phyloP scores from a whole-genome alignment of 2,797 vertebrate species.

The Podargus strigoides region DNA sequence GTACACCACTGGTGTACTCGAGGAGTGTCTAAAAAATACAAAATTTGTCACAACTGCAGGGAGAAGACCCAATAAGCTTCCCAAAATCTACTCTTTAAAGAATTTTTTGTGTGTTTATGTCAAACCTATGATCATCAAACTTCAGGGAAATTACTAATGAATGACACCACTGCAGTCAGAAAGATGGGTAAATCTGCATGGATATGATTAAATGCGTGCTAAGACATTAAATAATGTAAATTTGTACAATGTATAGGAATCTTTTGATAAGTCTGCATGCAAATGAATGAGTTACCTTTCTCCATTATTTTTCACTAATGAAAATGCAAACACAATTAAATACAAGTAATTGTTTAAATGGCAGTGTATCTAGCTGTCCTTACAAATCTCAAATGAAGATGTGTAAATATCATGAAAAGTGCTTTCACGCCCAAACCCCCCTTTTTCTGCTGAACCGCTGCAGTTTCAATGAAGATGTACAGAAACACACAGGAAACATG shows the following conservation, averaged over 20 bases:
- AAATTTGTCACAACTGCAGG: background rate
- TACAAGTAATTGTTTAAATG: background rate
- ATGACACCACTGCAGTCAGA: background rate
- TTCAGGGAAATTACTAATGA: background rate
- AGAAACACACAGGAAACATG: background rate
- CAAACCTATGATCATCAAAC: background rate
- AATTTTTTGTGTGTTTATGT: background rate
- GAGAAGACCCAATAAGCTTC: background rate
- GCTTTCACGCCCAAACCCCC: background rate
- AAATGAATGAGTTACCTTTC: background rate
- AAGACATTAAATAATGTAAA: background rate
- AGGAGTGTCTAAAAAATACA: background rate
- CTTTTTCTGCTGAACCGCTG: background rate
- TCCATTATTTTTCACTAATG: background rate
- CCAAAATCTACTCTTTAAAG: background rate
- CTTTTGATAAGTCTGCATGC: background rate
- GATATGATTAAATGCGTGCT: background rate
- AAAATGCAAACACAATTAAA: constrained; percentile 1
- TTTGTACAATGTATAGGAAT: background rate
- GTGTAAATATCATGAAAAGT: background rate
- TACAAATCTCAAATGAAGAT: background rate
- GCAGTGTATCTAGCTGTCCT: background rate
- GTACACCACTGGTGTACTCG: background rate
- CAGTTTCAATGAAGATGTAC: background rate
- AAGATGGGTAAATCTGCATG: background rate